These are phyloP conservation scores for Anarrhichthys ocellatus DNA, from an alignment of 2,113 vertebrate genomes.

Conservation along the genomic window DNA sequence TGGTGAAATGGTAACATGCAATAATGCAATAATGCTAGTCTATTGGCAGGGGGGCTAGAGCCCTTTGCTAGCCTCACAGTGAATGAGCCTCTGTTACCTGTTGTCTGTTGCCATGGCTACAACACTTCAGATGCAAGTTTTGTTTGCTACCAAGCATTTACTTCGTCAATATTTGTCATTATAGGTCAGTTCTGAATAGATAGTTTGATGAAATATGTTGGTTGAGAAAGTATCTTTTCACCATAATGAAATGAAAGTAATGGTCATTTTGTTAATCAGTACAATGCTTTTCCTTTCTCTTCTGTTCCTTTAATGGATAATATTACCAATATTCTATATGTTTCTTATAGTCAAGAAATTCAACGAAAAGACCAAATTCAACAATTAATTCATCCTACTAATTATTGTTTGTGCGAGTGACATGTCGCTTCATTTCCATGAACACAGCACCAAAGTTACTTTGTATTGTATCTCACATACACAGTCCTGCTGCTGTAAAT, in stretches of 20 bases:
- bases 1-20: conserved; percentile 22
- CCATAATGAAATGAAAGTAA: not conserved
- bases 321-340: not conserved
- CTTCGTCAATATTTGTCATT: not conserved
- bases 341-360: not conserved
- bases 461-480: not conserved
- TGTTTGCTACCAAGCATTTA: conserved; percentile 4
- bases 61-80: not conserved
- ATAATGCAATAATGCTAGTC: not conserved
- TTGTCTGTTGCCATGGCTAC: conserved; percentile 34
- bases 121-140: conserved; percentile 4
- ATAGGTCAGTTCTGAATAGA: not conserved
- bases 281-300: not conserved
- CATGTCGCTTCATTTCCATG: not conserved
- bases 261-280: not conserved
- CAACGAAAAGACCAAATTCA: not conserved
- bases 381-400: not conserved
- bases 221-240: not conserved
- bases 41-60: conserved; percentile 12
- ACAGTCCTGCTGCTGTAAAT: not conserved
- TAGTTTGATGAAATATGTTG: not conserved
- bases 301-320: not conserved
- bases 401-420: not conserved
- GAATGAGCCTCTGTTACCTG: conserved; percentile 22
- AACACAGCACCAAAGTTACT: not conserved